Evolutionary conservation across 2,888 invertebrate species (phyloP), one percentile per base, ranked within the genome.

Genomic region (Thalpophila matura): DNA sequence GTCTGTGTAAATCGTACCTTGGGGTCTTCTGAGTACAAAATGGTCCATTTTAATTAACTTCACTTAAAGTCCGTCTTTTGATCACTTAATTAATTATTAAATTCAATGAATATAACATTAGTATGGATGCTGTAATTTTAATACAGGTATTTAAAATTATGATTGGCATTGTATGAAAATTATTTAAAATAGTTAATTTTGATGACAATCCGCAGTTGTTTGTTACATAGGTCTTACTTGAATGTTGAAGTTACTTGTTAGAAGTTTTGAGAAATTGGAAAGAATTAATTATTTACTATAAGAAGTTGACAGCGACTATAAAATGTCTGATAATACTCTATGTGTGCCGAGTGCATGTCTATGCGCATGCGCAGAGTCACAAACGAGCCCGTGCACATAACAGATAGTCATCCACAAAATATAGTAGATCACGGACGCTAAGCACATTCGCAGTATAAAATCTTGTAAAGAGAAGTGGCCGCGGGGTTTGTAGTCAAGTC

Each of bases 381-480:
- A 68, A 10, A 68, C 26, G 7, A 63, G 20, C 6, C 64, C 63
- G 22, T 83, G 84, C 1, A 85, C 40, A 12, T 77, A 80, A 6
- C 60, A 35, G 6, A 86, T 76, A 0, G 80, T 33, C 4, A 63
- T 71, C 84, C 85, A 86, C 4, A 87, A 60, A 1, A 74, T 49
- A 61, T 85, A 87, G 29, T 85, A 89, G 5, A 87, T 57, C 1
- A 87, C 24, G 0, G 84, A 79, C 1, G 88, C 85, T n/a, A 90
- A 67, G 51, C 80, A 77, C 63, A 90, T 74, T 1, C 86, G 77
- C 5, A 89, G 58, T 4, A 86, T 12, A 38, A 88, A 85, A 33
- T 87, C 86, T 4, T 74, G 76, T 0, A 84, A 26, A 12, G 75
- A 61, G 43, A 76, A 81, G 18, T 55, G 42, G 4, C 58, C 40